phyloP scores from a whole-genome alignment of 1,140 invertebrate genomes.

The Aphelinus certus region DNA sequence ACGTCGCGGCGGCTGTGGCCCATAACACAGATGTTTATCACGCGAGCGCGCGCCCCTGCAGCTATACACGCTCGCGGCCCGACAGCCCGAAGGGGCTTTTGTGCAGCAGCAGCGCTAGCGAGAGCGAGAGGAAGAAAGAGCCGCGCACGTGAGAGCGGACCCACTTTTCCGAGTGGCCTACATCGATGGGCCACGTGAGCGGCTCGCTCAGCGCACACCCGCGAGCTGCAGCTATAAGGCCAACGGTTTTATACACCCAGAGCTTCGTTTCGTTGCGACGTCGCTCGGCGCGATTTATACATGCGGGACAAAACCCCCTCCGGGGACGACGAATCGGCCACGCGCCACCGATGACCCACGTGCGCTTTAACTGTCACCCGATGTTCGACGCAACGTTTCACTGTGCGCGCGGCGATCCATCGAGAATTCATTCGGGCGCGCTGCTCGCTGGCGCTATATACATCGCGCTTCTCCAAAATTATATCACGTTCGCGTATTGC shows the following conservation, averaged over 20 bases:
- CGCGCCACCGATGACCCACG: background rate
- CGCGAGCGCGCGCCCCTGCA: background rate
- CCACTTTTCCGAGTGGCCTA: constrained; percentile 42
- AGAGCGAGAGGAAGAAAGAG: constrained; percentile 31
- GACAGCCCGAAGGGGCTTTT: constrained; percentile 13
- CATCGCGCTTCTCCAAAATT: no score
- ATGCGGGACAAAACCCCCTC: background rate
- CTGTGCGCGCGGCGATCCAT: no score
- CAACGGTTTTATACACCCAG: no score
- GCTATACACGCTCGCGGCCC: background rate
- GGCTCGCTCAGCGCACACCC: background rate
- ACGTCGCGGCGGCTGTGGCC: no score
- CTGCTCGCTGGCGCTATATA: no score
- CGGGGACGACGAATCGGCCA: background rate
- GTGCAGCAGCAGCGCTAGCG: background rate
- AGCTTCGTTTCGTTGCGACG: no score
- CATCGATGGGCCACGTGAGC: constrained; percentile 24
- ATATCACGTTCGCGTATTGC: no score
- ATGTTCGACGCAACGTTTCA: background rate
- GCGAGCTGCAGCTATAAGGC: background rate
- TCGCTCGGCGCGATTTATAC: no score
- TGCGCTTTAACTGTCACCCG: background rate
- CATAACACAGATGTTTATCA: constrained; percentile 8
- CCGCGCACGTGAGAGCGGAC: constrained; percentile 1
- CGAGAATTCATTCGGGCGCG: no score